Evolutionary conservation across 2,113 vertebrate genomes (phyloP).

Genomic region (Rhagologus leucostigma): DNA sequence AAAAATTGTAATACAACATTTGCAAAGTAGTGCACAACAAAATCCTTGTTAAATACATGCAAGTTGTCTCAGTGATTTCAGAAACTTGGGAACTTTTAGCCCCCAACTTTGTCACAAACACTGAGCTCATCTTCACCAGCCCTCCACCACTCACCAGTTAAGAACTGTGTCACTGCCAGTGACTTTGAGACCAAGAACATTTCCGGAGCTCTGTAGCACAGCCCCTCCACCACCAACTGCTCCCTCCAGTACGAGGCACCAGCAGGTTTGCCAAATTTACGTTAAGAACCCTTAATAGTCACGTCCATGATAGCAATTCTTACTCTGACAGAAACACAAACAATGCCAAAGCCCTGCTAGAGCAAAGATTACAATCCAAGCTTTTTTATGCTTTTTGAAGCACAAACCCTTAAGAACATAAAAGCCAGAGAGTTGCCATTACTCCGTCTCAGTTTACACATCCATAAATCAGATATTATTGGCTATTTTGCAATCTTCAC

Average conservation of each 20-base stretch:
- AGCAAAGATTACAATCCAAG: not conserved
- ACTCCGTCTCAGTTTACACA: not conserved
- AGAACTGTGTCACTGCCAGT: not conserved
- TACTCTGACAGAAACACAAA: not conserved
- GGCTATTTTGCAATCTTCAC: not conserved
- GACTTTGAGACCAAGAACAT: not conserved
- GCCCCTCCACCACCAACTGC: not conserved
- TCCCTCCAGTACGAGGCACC: not conserved
- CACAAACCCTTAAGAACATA: not conserved
- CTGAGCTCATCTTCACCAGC: not conserved
- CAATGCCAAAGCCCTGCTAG: not conserved
- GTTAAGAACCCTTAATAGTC: not conserved
- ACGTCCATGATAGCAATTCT: not conserved
- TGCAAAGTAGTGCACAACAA: fast-evolving
- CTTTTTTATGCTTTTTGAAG: not conserved
- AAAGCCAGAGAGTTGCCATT: not conserved
- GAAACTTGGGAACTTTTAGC: not conserved
- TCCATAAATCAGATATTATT: not conserved
- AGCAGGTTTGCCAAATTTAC: not conserved
- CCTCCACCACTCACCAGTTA: not conserved
- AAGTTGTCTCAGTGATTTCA: not conserved
- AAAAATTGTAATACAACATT: not conserved
- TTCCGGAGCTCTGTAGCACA: not conserved
- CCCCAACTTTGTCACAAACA: not conserved
- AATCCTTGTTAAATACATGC: not conserved